Percentiles rank a stretch among this genome's conserved stretches.
These are phyloP conservation scores for Sarcophaga bullata DNA, from an alignment of 1,140 invertebrate species.

Conservation along the genomic window DNA sequence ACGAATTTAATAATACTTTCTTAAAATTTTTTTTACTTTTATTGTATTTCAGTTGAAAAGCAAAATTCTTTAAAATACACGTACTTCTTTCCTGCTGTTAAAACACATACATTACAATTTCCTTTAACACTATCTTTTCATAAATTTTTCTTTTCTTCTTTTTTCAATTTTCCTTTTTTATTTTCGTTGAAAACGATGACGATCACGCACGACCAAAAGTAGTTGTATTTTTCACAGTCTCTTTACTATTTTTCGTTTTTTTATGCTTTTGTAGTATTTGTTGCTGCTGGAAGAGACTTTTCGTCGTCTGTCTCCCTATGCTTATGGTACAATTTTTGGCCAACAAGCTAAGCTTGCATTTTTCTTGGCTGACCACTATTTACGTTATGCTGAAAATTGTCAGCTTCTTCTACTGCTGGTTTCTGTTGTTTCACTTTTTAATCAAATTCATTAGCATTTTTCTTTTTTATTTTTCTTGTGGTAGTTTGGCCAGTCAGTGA, in stretches of 20 bases:
- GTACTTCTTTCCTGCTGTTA: slow-evolving; percentile 2
- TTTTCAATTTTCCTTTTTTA: slow-evolving; percentile 8
- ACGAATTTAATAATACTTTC: neutral
- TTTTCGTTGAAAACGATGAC: slow-evolving; percentile 32
- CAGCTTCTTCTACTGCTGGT: slow-evolving; percentile 28
- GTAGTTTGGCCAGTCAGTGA: slow-evolving; percentile 34
- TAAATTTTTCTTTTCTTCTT: neutral
- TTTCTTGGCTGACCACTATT: slow-evolving; percentile 32
- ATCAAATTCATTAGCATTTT: neutral
- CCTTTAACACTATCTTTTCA: neutral
- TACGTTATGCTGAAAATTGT: slow-evolving; percentile 4
- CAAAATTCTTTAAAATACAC: neutral
- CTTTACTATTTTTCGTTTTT: slow-evolving; percentile 17
- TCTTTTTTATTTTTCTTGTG: neutral
- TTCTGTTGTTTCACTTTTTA: slow-evolving; percentile 35
- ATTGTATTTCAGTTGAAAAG: neutral
- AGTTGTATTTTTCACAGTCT: slow-evolving; percentile 25
- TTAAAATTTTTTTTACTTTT: neutral
- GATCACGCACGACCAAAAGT: slow-evolving; percentile 33
- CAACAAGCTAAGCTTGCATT: slow-evolving; percentile 37
- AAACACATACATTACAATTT: neutral
- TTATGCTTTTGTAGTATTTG: slow-evolving; percentile 25
- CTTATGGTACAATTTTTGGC: slow-evolving; percentile 32
- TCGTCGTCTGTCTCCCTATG: slow-evolving; percentile 33
- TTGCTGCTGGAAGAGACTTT: slow-evolving; percentile 29